Conservation (phyloP, 2,113 vertebrate species). For the Salminus brasiliensis region DNA sequence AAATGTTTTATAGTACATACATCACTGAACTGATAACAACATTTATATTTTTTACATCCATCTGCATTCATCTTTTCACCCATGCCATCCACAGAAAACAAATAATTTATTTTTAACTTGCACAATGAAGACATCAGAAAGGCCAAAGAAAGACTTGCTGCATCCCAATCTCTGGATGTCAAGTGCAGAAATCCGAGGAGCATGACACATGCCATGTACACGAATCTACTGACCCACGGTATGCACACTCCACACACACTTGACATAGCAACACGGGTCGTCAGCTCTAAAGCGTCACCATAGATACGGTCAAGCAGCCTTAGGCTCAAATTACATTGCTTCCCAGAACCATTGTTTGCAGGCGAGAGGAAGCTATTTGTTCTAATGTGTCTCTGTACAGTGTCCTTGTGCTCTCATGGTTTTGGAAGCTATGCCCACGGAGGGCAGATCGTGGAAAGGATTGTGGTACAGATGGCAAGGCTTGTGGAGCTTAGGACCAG, state of each 20-base stretch:
- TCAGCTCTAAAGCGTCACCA: slow-evolving; percentile 11
- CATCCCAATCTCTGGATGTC: background rate
- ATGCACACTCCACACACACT: slow-evolving; percentile 32
- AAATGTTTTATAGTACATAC: too few species aligned
- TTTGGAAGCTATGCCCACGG: slow-evolving; percentile 8
- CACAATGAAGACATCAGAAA: background rate
- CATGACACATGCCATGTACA: background rate
- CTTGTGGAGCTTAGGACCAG: slow-evolving; percentile 57
- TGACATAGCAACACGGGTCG: slow-evolving; percentile 14
- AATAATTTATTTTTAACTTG: too few species aligned
- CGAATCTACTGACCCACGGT: slow-evolving; percentile 10
- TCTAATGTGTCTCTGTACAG: slow-evolving; percentile 71
- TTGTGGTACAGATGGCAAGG: background rate
- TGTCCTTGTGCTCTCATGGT: slow-evolving; percentile 69
- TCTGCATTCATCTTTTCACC: too few species aligned
- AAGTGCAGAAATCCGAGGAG: slow-evolving; percentile 3
- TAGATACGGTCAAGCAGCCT: slow-evolving; percentile 44
- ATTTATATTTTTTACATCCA: too few species aligned
- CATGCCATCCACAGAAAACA: too few species aligned
- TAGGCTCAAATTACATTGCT: slow-evolving; percentile 61
- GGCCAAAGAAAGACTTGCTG: background rate
- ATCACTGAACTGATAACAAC: too few species aligned
- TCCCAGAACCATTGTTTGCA: slow-evolving; percentile 63
- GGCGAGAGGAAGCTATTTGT: slow-evolving; percentile 69
- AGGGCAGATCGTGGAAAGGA: background rate